These are phyloP conservation scores for Physeter macrocephalus DNA, from an alignment of 2,113 vertebrate species.

Conservation along the genomic window DNA sequence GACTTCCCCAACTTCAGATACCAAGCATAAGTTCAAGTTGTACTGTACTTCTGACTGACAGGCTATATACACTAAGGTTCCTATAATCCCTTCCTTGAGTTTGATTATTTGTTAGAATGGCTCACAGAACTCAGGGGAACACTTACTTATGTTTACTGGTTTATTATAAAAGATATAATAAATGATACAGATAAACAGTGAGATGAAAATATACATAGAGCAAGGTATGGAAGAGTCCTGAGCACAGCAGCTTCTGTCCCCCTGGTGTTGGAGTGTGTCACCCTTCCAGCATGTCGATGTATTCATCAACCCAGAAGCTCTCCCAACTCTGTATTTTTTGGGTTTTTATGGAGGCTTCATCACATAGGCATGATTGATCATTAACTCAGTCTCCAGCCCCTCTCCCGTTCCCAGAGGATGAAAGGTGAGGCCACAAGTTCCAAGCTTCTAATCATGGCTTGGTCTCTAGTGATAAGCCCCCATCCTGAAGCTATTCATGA, in stretches of 20 bases:
- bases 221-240: background rate
- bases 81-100: background rate
- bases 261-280: background rate
- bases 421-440: background rate
- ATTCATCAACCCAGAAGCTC: background rate
- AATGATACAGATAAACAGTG: background rate
- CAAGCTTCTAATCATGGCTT: background rate
- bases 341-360: background rate
- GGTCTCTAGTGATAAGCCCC: background rate
- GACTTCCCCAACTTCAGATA: background rate
- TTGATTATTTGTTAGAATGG: background rate
- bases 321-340: background rate
- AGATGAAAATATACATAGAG: background rate
- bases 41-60: background rate
- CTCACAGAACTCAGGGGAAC: background rate
- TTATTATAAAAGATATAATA: background rate
- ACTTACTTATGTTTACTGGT: background rate
- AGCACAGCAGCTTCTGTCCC: background rate
- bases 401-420: background rate
- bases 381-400: background rate
- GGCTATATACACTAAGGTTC: background rate
- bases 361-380: background rate
- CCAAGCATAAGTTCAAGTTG: background rate
- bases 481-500: background rate
- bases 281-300: background rate